phyloP scores from a whole-genome alignment of 2,113 vertebrate genomes.

The Odontesthes bonariensis region DNA sequence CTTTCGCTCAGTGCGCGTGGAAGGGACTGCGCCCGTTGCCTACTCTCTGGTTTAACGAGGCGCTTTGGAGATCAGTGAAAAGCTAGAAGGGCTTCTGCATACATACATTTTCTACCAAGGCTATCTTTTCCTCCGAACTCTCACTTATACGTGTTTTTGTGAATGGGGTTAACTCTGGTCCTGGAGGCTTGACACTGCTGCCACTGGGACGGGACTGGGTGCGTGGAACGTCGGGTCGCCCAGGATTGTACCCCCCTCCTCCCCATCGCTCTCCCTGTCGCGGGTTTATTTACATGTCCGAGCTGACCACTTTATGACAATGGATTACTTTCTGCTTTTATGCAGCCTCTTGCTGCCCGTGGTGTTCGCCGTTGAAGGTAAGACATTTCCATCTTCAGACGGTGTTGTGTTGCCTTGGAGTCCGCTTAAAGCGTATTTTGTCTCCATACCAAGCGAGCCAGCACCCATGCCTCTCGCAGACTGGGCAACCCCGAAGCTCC shows the following conservation, averaged over 20 bases:
- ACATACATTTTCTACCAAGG: constrained; percentile 9
- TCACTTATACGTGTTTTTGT: constrained; percentile 52
- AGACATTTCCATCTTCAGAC: constrained; percentile 43
- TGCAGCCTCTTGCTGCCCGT: constrained; percentile 83
- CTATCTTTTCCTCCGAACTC: constrained; percentile 31
- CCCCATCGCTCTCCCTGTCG: constrained; percentile 44
- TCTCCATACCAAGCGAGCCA: constrained; percentile 10
- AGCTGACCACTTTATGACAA: constrained; percentile 81
- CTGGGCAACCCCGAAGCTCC: constrained; percentile 34
- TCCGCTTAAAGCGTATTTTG: constrained; percentile 10
- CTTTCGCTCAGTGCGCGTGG: constrained; percentile 35
- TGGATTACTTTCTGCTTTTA: constrained; percentile 87
- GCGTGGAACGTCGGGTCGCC: constrained; percentile 65
- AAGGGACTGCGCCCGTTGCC: constrained; percentile 43
- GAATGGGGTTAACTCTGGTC: constrained; percentile 73
- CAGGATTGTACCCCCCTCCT: constrained; percentile 66
- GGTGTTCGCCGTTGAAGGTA: constrained; percentile 84
- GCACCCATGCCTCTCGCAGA: constrained; percentile 21
- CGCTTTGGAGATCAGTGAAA: constrained; percentile 51
- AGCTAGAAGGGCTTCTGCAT: constrained; percentile 28
- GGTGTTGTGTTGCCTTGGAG: constrained; percentile 23
- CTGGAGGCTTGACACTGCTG: constrained; percentile 68
- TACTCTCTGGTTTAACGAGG: constrained; percentile 37
- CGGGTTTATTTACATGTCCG: constrained; percentile 81
- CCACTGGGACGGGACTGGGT: constrained; percentile 69